phyloP scores from a whole-genome alignment of 2,797 vertebrate genomes.

The Vespertilio murinus region DNA sequence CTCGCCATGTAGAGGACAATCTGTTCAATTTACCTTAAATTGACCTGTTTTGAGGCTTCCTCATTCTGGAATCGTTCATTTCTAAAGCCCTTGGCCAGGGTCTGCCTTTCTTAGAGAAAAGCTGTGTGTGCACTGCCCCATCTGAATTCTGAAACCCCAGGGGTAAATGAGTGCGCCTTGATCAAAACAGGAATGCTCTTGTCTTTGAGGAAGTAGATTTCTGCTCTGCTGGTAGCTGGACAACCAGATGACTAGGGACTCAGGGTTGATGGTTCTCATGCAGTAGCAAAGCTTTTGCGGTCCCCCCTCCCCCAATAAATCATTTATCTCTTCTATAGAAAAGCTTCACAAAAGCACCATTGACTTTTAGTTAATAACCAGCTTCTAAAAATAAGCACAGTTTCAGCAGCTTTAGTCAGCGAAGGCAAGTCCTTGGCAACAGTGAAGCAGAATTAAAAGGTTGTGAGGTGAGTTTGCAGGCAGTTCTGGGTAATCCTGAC shows the following conservation, averaged over 20 bases:
- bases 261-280: background rate
- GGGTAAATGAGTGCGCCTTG: background rate
- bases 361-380: constrained; percentile 76
- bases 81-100: background rate
- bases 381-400: constrained; percentile 80
- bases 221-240: constrained; percentile 39
- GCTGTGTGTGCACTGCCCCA: background rate
- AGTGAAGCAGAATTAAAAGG: constrained; percentile 60
- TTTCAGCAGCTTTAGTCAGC: constrained; percentile 69
- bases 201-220: background rate
- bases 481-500: background rate
- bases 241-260: background rate
- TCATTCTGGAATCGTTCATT: background rate
- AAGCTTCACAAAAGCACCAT: constrained; percentile 65
- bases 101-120: background rate
- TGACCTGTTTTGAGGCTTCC: background rate
- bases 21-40: background rate
- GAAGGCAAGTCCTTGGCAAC: constrained; percentile 79
- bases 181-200: background rate
- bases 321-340: constrained; percentile 50
- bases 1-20: background rate
- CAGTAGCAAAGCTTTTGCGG: constrained; percentile 47
- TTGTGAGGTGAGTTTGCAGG: constrained; percentile 7
- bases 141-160: background rate
- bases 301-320: background rate